Base-by-base conservation (phyloP, 2,888 invertebrate genomes). In the Pyrochroa serraticornis region DNA sequence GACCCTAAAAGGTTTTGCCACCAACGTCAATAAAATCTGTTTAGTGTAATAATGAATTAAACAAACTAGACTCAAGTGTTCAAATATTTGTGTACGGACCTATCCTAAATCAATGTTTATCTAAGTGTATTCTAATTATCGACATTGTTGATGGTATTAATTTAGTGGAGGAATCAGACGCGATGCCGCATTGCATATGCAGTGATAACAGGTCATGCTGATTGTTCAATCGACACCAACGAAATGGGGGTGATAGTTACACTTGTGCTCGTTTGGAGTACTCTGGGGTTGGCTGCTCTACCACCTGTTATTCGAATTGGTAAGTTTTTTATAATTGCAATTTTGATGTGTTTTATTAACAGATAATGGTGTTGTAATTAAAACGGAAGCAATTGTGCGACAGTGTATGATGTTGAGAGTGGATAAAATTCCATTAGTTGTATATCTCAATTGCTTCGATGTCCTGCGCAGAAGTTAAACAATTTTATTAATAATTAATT, bases 291-390 rank as follows among this genome's bases (percentile, higher is more conserved):
- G 37, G 80, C 81, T 54, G 83, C 85, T 0, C 71, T 86, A 51
- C 84, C 86, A 59, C 87, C 87, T 41, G 86, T 88, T 68, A 83
- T 88, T 77, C 84, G 86, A 72, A 85, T 87, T 66, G 87, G 87
- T 86, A 73, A 81, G 82, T 73, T 38, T 14, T 49, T 22, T 6
- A 8, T 12, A 9, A 2, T n/a, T 32, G 2, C 33, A 44, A 44
- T 44, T 33, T 41, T 5, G 2, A 9, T 12, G 13, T 41, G n/a
- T 41, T 13, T 22, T 8, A 41, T 13, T 22, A 5, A 22, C 3
- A 5, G 22, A 5, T 5, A 22, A 22, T 22, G 22, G 22, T 22
- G 5, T n/a, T n/a, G 22, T 3, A 5, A 22, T 2, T 5, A 22
- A 22, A 22, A 22, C 22, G 22, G n/a, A n/a, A n/a, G n/a, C 5